phyloP scores from a whole-genome alignment of 2,888 invertebrate species.

The Spatulosminthurus flaviceps region DNA sequence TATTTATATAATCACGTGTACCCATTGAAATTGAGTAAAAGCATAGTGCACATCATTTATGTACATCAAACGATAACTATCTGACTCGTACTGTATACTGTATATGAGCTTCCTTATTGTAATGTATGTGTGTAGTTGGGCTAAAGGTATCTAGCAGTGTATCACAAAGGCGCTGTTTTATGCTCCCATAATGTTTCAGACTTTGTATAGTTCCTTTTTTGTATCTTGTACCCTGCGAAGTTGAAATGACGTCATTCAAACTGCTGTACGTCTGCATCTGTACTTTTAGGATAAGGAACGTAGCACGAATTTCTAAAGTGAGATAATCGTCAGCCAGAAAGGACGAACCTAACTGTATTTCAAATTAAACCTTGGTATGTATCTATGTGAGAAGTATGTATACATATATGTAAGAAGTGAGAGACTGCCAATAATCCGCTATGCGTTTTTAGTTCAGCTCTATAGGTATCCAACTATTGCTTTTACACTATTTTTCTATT shows the following conservation, averaged over 20 bases:
- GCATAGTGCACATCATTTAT: no score
- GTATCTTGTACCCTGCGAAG: not conserved
- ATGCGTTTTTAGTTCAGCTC: conserved; percentile 37
- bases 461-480: not conserved
- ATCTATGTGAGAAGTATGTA: conserved; percentile 21
- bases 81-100: no score
- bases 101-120: no score
- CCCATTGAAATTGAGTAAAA: no score
- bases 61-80: no score
- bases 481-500: not conserved
- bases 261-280: not conserved
- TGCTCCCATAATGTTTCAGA: not conserved
- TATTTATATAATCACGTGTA: no score
- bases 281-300: not conserved
- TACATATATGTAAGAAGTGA: not conserved
- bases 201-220: not conserved
- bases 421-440: conserved; percentile 34
- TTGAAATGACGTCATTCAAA: conserved; percentile 2
- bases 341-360: conserved; percentile 39
- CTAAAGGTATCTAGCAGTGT: no score
- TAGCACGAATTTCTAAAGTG: conserved; percentile 20
- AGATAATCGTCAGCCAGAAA: conserved; percentile 33
- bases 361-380: conserved; percentile 34
- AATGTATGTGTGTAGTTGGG: no score
- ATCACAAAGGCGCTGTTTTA: no score